These are phyloP conservation scores for Sipha flava DNA, from an alignment of 1,140 invertebrate species.

Conservation along the genomic window DNA sequence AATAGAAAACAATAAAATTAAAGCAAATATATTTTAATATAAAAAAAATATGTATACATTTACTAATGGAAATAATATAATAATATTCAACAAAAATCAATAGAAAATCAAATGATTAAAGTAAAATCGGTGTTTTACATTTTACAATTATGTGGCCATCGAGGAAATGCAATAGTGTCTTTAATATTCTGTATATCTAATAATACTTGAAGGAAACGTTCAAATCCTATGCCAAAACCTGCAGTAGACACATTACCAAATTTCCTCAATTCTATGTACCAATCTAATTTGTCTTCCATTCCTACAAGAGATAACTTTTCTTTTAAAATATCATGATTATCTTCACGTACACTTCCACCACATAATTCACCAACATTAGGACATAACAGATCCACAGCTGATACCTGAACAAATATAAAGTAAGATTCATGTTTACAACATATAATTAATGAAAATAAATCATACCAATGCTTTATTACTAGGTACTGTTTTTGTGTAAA, in stretches of 20 bases:
- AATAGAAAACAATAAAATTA: too few species aligned
- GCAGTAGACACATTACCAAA: conserved; percentile 81
- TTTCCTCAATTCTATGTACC: conserved; percentile 87
- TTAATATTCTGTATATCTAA: conserved; percentile 78
- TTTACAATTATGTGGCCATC: conserved; percentile 80
- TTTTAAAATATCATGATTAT: conserved; percentile 59
- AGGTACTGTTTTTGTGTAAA: conserved; percentile 76
- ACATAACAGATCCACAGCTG: conserved; percentile 78
- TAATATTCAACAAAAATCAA: too few species aligned
- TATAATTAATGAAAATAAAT: conserved; percentile 13
- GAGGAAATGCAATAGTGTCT: conserved; percentile 89
- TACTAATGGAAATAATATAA: too few species aligned
- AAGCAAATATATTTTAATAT: too few species aligned
- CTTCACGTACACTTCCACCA: conserved; percentile 88
- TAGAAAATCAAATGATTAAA: too few species aligned
- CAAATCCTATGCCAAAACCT: conserved; percentile 93
- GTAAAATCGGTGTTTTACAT: conserved; percentile 48
- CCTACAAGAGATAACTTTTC: conserved; percentile 41
- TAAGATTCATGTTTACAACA: neutral
- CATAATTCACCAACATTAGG: conserved; percentile 84
- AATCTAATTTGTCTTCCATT: conserved; percentile 53
- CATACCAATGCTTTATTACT: conserved; percentile 54
- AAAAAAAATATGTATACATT: too few species aligned
- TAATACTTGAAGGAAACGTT: conserved; percentile 77
- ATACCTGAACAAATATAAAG: conserved; percentile 49